Evolutionary conservation across 2,113 vertebrate species (phyloP).

Genomic region (Sclerurus mexicanus): DNA sequence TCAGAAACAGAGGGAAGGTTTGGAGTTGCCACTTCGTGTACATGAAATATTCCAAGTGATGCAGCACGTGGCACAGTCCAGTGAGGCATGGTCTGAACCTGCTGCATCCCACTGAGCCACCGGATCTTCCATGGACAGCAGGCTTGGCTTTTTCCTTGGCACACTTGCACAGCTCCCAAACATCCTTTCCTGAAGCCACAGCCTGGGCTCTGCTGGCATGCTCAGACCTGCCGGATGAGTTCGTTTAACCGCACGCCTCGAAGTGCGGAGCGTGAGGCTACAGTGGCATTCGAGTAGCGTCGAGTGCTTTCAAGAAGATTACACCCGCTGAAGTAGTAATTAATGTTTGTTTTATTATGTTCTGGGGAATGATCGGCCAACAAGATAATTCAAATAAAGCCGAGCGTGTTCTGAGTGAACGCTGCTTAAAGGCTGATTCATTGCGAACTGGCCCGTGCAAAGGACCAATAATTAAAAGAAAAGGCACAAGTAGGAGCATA

Average conservation of each 20-base stretch:
- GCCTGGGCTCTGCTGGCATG: accelerated
- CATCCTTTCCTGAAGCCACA: neutral
- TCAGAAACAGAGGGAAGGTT: neutral
- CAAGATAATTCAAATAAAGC: slow-evolving; percentile 63
- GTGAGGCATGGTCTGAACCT: accelerated
- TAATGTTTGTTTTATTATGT: slow-evolving; percentile 73
- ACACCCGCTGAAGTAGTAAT: slow-evolving; percentile 56
- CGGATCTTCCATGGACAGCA: neutral
- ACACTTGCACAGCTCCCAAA: accelerated
- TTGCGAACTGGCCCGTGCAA: neutral
- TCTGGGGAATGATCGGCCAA: slow-evolving; percentile 62
- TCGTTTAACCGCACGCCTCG: neutral
- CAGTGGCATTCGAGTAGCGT: neutral
- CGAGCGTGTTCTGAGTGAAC: slow-evolving; percentile 27
- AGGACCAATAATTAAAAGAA: slow-evolving; percentile 24
- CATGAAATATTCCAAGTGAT: accelerated
- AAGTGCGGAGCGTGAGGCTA: neutral
- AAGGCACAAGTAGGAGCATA: neutral
- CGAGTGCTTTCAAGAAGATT: slow-evolving; percentile 38
- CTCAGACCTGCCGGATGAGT: neutral
- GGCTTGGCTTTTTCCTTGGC: neutral
- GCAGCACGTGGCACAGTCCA: accelerated
- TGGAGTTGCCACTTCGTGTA: accelerated
- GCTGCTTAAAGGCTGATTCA: slow-evolving; percentile 9
- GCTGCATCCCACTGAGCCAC: neutral